Evolutionary conservation across 2,888 invertebrate genomes (phyloP), one percentile per base, ranked within the genome.

Genomic region (Plagodis pulveraria): DNA sequence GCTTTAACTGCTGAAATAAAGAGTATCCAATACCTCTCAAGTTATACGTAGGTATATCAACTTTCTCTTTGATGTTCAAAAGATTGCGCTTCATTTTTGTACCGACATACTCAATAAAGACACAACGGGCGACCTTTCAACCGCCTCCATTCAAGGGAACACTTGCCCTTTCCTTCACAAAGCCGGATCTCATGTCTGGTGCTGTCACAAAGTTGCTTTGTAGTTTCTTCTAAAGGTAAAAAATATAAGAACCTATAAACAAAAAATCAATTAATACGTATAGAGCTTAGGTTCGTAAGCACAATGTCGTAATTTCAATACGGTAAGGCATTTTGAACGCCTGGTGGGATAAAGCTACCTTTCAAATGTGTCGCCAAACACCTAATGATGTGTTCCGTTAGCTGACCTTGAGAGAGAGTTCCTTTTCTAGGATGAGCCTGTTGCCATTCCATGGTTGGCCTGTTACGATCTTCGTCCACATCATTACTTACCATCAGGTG

Each of bases 101-200:
- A 76, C 73, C 77, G 78, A 81, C 76, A 78, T 74, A 72, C 74
- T 81, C 79, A 78, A 81, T 78, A 79, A 74, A 82, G 80, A 85
- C 79, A 84, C 85, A 86, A 83, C 73, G 70, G 68, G 70, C 79
- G 84, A 86, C 87, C 89, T 87, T 88, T 84, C 69, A 70, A 76
- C 51, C 75, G 78, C 74, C 70, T 72, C 78, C 80, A 81, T 84
- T 83, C 83, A 80, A 66, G 47, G 76, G 80, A 83, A 76, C 84
- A 83, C 80, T 79, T 81, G 84, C 79, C 87, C 86, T 87, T 87
- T 87, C 73, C 72, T 72, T 69, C 69, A 87, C 86, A 87, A 87
- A 71, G 70, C 60, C 65, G 71, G 74, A 75, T 80, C 81, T 81
- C 70, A 73, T 74, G 76, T 69, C 74, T 73, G 68, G 62, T 61